These are phyloP conservation scores for Eulemur rufifrons DNA, from an alignment of 2,113 vertebrate genomes.

Conservation along the genomic window DNA sequence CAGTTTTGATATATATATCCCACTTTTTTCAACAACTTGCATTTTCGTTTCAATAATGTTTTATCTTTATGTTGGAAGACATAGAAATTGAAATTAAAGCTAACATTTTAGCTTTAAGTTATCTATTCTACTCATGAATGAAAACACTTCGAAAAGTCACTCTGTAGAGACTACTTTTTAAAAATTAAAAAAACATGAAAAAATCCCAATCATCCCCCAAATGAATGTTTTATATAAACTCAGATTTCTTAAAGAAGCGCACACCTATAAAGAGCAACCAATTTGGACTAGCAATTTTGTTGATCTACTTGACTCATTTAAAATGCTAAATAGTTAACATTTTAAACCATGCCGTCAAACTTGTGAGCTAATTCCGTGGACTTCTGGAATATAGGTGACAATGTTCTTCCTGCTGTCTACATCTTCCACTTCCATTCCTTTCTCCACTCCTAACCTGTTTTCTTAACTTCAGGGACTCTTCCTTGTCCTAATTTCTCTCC, in stretches of 20 bases:
- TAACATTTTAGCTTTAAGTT: background rate
- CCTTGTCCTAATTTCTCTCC: background rate
- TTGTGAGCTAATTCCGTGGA: background rate
- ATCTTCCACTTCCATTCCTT: background rate
- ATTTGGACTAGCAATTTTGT: background rate
- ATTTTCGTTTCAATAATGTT: slow-evolving; percentile 43
- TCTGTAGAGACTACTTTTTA: background rate
- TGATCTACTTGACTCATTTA: background rate
- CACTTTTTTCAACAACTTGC: background rate
- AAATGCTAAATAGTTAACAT: background rate
- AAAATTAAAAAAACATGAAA: background rate
- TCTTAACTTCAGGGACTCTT: background rate
- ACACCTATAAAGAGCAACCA: background rate
- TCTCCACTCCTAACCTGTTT: background rate
- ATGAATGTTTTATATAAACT: background rate
- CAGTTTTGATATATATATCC: background rate
- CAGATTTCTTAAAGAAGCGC: background rate
- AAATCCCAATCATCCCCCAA: background rate
- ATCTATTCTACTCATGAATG: background rate
- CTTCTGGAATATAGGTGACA: background rate
- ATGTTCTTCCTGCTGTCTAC: background rate
- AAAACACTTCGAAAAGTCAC: slow-evolving; percentile 19
- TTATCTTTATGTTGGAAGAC: background rate
- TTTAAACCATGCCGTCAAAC: background rate
- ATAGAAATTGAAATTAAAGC: background rate